A percentile compares a stretch with the other conserved stretches of the same genome.
Conservation (phyloP, 1,140 invertebrate genomes). For the Metaphire vulgaris region DNA sequence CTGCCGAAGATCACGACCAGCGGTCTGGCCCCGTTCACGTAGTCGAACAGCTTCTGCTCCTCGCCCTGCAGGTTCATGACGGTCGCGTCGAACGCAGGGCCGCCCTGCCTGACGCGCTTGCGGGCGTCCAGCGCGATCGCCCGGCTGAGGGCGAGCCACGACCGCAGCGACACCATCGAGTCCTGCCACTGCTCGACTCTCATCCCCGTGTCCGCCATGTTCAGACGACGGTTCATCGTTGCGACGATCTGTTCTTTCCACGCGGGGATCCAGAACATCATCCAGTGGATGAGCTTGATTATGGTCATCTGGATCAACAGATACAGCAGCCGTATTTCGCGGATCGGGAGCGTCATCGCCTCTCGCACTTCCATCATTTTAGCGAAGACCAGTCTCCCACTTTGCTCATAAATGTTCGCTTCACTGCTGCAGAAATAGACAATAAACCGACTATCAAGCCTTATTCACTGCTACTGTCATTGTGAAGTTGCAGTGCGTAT, state of each 20-base stretch:
- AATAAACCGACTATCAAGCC: too few species aligned
- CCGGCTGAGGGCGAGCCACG: background rate
- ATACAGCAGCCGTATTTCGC: too few species aligned
- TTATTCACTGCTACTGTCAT: too few species aligned
- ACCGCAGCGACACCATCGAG: background rate
- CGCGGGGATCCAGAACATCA: background rate
- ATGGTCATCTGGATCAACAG: background rate
- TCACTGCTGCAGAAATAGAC: too few species aligned
- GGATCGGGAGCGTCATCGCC: too few species aligned
- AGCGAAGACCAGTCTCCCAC: too few species aligned
- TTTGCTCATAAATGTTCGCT: too few species aligned
- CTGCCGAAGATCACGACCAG: conserved; percentile 40
- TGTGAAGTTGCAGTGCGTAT: too few species aligned
- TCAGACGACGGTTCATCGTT: background rate
- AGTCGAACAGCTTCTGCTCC: conserved; percentile 28
- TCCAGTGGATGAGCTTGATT: background rate
- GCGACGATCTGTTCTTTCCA: background rate
- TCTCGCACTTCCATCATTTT: too few species aligned
- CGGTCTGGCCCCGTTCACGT: conserved; percentile 30
- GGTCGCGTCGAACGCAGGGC: conserved; percentile 12
- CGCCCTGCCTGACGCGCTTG: background rate
- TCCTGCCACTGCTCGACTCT: background rate
- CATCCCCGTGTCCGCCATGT: background rate
- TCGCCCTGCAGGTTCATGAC: conserved; percentile 8
- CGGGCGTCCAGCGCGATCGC: background rate